phyloP scores from a whole-genome alignment of 2,888 invertebrate species.

The Erynnis tages region DNA sequence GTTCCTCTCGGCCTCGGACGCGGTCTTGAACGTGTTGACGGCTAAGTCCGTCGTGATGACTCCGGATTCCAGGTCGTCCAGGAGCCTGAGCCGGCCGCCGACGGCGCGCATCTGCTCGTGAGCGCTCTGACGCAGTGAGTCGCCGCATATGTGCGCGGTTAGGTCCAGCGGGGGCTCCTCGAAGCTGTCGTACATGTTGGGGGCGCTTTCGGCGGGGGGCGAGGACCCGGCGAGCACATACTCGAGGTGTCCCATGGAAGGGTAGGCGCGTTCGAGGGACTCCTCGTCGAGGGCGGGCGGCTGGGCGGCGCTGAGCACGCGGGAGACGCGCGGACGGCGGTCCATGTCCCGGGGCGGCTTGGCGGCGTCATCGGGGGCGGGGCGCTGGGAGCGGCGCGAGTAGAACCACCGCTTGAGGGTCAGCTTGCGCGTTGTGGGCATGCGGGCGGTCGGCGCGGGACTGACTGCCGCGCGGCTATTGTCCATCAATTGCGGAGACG shows the following conservation, averaged over 20 bases:
- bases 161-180: conserved; percentile 86
- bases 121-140: conserved; percentile 87
- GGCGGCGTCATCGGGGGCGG: conserved; percentile 51
- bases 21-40: conserved; percentile 73
- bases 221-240: conserved; percentile 91
- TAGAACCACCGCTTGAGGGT: conserved; percentile 68
- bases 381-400: conserved; percentile 54
- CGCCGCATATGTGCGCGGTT: conserved; percentile 87
- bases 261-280: conserved; percentile 85
- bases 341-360: conserved; percentile 51
- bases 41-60: conserved; percentile 82
- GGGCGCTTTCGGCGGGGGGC: conserved; percentile 90
- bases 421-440: conserved; percentile 66
- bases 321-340: conserved; percentile 53
- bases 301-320: conserved; percentile 51
- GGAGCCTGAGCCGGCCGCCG: conserved; percentile 84
- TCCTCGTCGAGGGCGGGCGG: conserved; percentile 59
- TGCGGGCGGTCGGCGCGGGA: conserved; percentile 58
- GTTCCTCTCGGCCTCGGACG: conserved; percentile 86
- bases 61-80: conserved; percentile 88
- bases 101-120: conserved; percentile 87
- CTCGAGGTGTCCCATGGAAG: conserved; percentile 85
- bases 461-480: conserved; percentile 52
- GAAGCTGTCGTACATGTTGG: conserved; percentile 91
- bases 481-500: conserved; percentile 59